These are phyloP conservation scores for Colistium nudipinnis DNA, from an alignment of 2,113 vertebrate genomes.

Conservation along the genomic window DNA sequence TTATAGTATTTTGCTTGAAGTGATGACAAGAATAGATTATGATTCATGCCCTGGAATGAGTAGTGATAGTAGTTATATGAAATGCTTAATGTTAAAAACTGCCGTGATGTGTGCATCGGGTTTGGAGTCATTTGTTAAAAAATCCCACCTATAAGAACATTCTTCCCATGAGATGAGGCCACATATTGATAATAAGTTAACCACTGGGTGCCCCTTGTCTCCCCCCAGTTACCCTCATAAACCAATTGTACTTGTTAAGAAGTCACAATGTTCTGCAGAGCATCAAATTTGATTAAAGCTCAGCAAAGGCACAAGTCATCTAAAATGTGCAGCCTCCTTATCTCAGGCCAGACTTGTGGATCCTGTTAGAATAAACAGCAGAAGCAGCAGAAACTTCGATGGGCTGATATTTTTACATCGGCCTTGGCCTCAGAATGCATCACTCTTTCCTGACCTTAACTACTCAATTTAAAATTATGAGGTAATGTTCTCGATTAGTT, in stretches of 20 bases:
- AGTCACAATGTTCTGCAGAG: slow-evolving; percentile 79
- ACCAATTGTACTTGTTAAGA: slow-evolving; percentile 76
- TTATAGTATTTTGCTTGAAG: too few species aligned
- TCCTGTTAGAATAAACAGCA: slow-evolving; percentile 57
- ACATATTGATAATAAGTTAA: slow-evolving; percentile 54
- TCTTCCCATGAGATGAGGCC: slow-evolving; percentile 45
- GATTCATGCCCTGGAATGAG: too few species aligned
- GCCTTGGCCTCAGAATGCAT: slow-evolving; percentile 21
- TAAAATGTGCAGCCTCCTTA: slow-evolving; percentile 71
- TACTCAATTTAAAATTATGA: slow-evolving; percentile 60
- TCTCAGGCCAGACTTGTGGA: slow-evolving; percentile 65
- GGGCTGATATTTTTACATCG: slow-evolving; percentile 26
- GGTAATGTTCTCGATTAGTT: slow-evolving; percentile 61
- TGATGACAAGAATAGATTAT: background rate
- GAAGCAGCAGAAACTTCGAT: slow-evolving; percentile 51
- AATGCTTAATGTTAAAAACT: background rate
- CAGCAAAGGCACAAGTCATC: slow-evolving; percentile 66
- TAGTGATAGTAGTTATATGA: too few species aligned
- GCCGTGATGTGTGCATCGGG: background rate
- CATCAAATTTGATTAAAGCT: slow-evolving; percentile 72
- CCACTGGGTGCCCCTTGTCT: slow-evolving; percentile 52
- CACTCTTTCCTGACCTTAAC: slow-evolving; percentile 51
- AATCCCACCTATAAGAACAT: background rate
- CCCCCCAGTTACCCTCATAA: slow-evolving; percentile 67
- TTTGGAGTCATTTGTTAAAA: slow-evolving; percentile 1